Evolutionary conservation across 2,113 vertebrate species (phyloP).

Genomic region (Tricholaema leucomelas): DNA sequence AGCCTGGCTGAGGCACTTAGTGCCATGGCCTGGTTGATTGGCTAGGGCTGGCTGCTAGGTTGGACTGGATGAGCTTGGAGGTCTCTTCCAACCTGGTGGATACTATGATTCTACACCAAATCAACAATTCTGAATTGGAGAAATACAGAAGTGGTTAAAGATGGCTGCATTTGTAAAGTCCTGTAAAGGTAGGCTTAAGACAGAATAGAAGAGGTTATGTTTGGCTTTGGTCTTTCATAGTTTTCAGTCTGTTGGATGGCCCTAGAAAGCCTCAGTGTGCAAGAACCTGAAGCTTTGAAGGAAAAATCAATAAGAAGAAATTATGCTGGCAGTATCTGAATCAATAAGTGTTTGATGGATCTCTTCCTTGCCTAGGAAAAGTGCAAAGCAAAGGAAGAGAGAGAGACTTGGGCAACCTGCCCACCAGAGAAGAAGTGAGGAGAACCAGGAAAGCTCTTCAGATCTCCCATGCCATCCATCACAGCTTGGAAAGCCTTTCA

Average conservation of each 20-base stretch:
- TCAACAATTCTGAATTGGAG: too few relatives aligned
- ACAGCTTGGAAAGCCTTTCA: not conserved
- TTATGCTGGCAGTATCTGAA: not conserved
- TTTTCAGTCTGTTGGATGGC: not conserved
- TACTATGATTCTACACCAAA: too few relatives aligned
- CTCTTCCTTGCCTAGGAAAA: not conserved
- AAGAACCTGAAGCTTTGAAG: not conserved
- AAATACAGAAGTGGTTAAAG: too few relatives aligned
- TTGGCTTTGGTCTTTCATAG: not conserved
- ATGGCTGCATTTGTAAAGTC: too few relatives aligned
- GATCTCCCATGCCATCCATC: not conserved
- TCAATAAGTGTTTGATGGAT: not conserved
- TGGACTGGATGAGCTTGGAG: too few relatives aligned
- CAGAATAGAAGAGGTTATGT: not conserved
- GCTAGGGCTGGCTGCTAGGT: too few relatives aligned
- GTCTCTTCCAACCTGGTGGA: too few relatives aligned
- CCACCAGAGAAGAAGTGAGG: not conserved
- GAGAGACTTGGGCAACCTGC: not conserved
- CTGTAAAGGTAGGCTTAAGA: not conserved
- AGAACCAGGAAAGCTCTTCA: not conserved
- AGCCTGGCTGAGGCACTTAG: too few relatives aligned
- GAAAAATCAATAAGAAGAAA: conserved; percentile 43
- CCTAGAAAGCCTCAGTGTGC: not conserved
- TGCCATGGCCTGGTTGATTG: too few relatives aligned
- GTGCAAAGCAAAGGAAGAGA: not conserved